A percentile compares a stretch with the other conserved stretches of the same genome.
Conservation (phyloP, 2,113 vertebrate species). For the Piaya cayana region DNA sequence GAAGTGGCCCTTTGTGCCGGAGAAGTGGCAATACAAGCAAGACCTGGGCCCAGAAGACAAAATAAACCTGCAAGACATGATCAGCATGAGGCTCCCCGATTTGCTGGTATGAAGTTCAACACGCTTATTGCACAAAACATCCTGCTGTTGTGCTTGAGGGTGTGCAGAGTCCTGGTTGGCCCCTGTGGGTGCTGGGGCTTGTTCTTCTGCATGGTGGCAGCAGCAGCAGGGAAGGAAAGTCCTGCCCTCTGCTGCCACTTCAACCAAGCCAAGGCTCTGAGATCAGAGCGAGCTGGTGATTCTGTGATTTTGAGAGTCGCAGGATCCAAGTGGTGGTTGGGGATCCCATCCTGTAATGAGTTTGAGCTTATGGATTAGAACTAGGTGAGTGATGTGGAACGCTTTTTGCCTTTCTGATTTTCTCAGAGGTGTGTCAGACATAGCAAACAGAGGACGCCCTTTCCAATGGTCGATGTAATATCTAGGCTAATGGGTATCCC, state of each 20-base stretch:
- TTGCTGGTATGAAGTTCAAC: slow-evolving; percentile 83
- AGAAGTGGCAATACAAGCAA: slow-evolving; percentile 96
- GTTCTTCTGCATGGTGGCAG: neutral
- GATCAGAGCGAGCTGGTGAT: neutral
- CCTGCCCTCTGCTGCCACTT: neutral
- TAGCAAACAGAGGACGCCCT: neutral
- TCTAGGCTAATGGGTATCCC: neutral
- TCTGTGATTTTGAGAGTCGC: too few species aligned
- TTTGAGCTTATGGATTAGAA: neutral
- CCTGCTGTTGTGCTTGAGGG: neutral
- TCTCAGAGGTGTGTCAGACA: accelerated
- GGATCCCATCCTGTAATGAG: neutral
- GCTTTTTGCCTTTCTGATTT: neutral
- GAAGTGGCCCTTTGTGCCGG: slow-evolving; percentile 97
- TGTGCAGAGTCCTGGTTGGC: neutral
- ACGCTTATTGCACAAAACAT: slow-evolving; percentile 1
- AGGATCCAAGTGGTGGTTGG: neutral
- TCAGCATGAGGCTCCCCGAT: slow-evolving; percentile 77
- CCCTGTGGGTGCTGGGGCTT: neutral
- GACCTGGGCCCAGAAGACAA: slow-evolving; percentile 84
- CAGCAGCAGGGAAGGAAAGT: neutral
- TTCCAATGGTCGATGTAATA: neutral
- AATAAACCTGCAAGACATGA: slow-evolving; percentile 88
- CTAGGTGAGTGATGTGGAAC: neutral
- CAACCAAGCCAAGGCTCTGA: neutral